Evolutionary conservation across 2,797 vertebrate species (phyloP), one percentile per base, ranked within the genome.

Genomic region (Anabacerthia variegaticeps): DNA sequence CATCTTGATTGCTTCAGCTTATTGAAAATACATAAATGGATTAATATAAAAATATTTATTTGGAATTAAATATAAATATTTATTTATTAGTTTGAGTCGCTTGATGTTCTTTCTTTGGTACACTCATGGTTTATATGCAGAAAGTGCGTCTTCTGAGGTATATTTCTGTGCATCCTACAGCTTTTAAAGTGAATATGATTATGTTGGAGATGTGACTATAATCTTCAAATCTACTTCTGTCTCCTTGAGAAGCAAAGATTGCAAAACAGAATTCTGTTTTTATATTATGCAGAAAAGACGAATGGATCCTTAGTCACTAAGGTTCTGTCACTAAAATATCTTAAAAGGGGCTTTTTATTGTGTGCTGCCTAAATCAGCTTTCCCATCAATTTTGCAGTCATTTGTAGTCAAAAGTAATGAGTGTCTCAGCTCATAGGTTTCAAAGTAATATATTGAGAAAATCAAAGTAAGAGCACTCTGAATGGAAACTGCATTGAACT

Each of bases 391-490:
- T 97, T 81, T 96, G 65, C 95, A 97, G 65, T 74, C 93, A 96
- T 96, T 93, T 97, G 91, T 94, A 96, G 88, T 97, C 82, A 95
- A 91, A 97, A 93, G 82, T 88, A 98, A 96, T 96, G 93, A 97
- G 41, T 91, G 84, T 92, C 91, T 97, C 92, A 92, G 82, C 78
- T 97, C 54, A 94, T 52, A 85, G 56, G 21, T 92, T 96, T 97
- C 95, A 97, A 97, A 97, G 91, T 92, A 96, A 97, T 96, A 84
- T 92, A 92, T 97, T 95, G 10, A 95, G 88, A 95, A 98, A 98
- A 98, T 96, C 95, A 97, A 97, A 97, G 92, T 89, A 94, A 95
- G 88, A 95, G 49, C 88, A 43, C 62, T 92, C 67, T 90, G 91
- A 94, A 94, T 94, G 77, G 94, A 98, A 97, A 92, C 46, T 66